Evolutionary conservation across 2,888 invertebrate species (phyloP), one percentile per base, ranked within the genome.

Genomic region (Pandemis cinnamomeana): DNA sequence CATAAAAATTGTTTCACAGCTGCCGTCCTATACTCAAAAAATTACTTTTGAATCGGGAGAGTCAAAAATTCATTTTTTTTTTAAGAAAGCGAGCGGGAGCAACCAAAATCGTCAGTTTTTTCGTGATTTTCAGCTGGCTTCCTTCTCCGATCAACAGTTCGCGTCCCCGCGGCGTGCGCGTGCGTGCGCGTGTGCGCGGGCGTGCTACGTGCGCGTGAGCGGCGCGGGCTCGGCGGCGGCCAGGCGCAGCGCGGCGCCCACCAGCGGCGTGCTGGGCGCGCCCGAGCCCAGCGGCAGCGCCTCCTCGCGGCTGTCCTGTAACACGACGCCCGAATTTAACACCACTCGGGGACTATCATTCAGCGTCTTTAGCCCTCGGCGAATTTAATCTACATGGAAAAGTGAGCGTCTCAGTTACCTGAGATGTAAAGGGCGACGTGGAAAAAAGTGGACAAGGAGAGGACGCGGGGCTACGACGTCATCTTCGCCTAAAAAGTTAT

Each of bases 191-290:
- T 15, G 53, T 7, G 27, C 11, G 13, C 20, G 64, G 0, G 27
- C 7, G 64, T 6, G 75, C 77, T 82, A 83, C 70, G 83, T 79
- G 79, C 81, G 81, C 46, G 84, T 77, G 79, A 79, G 84, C 72
- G 82, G 83, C 82, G 75, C 79, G 80, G 82, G 80, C 73, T 83
- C 85, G 76, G 89, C 89, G 80, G 89, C 89, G 74, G 90, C 89
- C 46, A 90, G 87, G 36, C 90, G 89, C 82, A 90, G 86, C 82
- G 91, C 89, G 51, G 91, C 87, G 84, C 86, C 84, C 42, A 86
- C 86, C 20, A 87, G 86, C 72, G 89, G 83, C 42, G 76, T 46
- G 64, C 53, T 83, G 58, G 84, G 81, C 58, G 80, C 51, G 78
- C 61, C 76, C 71, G 67, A 75, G 64, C 46, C 68, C 58, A 20